Conservation (phyloP, 2,113 vertebrate genomes). For the Gulo gulo region DNA sequence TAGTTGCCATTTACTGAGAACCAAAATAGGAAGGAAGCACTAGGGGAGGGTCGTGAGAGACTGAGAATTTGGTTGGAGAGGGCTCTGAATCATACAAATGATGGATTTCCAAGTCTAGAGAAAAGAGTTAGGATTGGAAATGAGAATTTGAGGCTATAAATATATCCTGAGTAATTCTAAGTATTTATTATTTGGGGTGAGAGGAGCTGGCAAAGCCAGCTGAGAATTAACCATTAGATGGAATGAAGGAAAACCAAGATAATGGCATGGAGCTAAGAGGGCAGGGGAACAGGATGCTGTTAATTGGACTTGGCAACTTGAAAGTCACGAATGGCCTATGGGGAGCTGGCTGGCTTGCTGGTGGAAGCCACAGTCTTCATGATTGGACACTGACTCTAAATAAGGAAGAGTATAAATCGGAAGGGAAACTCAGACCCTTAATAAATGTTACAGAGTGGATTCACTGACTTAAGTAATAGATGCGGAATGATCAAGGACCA, state of each 20-base stretch:
- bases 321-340: neutral
- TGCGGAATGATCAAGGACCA: neutral
- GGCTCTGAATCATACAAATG: neutral
- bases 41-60: accelerated
- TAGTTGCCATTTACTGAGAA: neutral
- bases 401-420: neutral
- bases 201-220: neutral
- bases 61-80: neutral
- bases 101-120: neutral
- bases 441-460: neutral
- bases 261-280: neutral
- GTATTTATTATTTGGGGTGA: neutral
- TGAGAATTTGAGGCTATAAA: neutral
- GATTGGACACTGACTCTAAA: neutral
- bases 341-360: neutral
- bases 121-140: neutral
- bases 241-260: neutral
- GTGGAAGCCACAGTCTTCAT: neutral
- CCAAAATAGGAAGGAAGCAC: neutral
- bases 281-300: neutral
- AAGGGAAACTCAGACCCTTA: neutral
- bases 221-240: neutral
- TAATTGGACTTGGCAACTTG: neutral
- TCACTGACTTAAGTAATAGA: neutral
- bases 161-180: neutral